phyloP scores from a whole-genome alignment of 2,888 invertebrate genomes.

The Cantharis rustica region DNA sequence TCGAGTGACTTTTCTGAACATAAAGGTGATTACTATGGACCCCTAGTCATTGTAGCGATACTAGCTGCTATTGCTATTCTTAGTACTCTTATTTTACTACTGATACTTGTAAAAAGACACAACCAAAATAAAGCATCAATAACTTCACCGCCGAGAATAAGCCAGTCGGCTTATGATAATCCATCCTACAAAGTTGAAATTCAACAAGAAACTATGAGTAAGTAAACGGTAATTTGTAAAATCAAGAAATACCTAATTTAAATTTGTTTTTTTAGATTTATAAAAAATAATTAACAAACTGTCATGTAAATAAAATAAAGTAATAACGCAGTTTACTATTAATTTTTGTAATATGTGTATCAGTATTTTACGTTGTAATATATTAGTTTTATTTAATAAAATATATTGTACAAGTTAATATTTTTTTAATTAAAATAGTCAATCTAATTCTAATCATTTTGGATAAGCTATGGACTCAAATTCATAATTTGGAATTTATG shows the following conservation, averaged over 20 bases:
- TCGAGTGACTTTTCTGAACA: conserved; percentile 61
- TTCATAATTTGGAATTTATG: too few species aligned
- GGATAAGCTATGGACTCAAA: too few species aligned
- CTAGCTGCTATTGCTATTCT: conserved; percentile 85
- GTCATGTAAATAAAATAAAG: conserved; percentile 30
- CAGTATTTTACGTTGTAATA: conserved; percentile 36
- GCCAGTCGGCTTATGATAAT: conserved; percentile 89
- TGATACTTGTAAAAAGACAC: conserved; percentile 77
- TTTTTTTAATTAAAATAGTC: too few species aligned
- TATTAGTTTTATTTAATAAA: conserved; percentile 2
- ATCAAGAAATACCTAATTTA: background rate
- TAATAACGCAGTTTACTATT: conserved; percentile 20
- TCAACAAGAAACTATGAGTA: conserved; percentile 92
- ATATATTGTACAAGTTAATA: background rate
- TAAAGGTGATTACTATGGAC: conserved; percentile 83
- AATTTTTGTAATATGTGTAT: conserved; percentile 30
- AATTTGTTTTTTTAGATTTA: conserved; percentile 27
- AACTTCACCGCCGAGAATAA: conserved; percentile 76
- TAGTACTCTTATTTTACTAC: conserved; percentile 76
- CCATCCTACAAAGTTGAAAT: conserved; percentile 93
- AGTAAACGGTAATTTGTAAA: conserved; percentile 35
- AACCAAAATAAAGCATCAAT: conserved; percentile 76
- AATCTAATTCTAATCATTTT: too few species aligned
- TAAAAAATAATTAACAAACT: conserved; percentile 20
- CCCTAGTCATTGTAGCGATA: conserved; percentile 85